Evolutionary conservation across 1,140 invertebrate species (phyloP), one percentile per base, ranked within the genome.

Genomic region (Choristoneura fumiferana): DNA sequence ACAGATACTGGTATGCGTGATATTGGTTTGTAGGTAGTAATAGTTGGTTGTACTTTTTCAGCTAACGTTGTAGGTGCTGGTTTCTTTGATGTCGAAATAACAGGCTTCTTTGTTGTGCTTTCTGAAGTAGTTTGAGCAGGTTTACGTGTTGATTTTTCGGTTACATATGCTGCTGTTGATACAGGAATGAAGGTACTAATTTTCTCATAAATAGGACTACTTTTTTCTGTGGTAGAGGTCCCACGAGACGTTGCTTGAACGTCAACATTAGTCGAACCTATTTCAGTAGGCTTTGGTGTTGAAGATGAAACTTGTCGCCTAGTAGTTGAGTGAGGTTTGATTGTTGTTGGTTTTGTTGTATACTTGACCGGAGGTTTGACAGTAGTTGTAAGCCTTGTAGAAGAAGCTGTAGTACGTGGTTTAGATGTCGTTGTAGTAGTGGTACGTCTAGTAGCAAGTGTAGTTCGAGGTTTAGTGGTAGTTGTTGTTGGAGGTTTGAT

Each of bases 151-250:
- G 71, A 63, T 54, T 62, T 72, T 18, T 73, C 67, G 22, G 66
- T 77, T 1, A 73, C 58, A 60, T 77, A 73, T 14, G 69, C 53
- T 8, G 67, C 54, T 54, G 73, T 78, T 17, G 81, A 79, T 43
- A 72, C 33, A 45, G 84, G 82, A 43, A 77, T 65, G 58, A 76
- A 75, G n/a, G 73, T 72, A 22, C 65, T 72, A 15, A 71, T 60
- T 60, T 69, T 74, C 56, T 73, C 73, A 45, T 64, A 72, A 18
- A 63, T 35, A 10, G 57, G 35, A 14, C 35, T 49, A 58, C 9
- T 56, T 58, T 69, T 67, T 59, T 68, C 65, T 14, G 53, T 58
- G 2, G 45, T 53, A 39, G 37, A 59, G 14, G 54, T 13, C 34
- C n/a, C 13, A 35, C 40, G 58, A 12, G 57, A 43, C 17, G 62